Evolutionary conservation across 2,113 vertebrate genomes (phyloP), one percentile per base, ranked within the genome.

Genomic region (Lichenostomus cassidix): DNA sequence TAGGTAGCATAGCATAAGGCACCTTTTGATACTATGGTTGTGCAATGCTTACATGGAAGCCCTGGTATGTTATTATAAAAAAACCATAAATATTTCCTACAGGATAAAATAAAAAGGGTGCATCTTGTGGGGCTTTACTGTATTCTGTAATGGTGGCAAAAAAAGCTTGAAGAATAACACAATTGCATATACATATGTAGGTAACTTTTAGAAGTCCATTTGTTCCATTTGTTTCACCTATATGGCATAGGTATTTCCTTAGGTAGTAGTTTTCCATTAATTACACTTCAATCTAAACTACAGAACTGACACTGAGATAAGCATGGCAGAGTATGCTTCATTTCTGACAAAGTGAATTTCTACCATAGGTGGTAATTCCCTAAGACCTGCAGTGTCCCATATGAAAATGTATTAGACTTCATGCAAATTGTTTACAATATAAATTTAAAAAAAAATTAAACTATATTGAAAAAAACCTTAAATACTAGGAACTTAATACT

Each of bases 401-500:
- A 73, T 8, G 9, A 93, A 74, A 82, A 73, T 33, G 12, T 9
- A 42, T 70, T 47, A 70, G 42, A 21, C 42, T 68, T 79, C 12
- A 46, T 77, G 35, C 37, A 79, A 82, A 41, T 79, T 81, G 12
- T 87, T 35, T 37, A 33, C 14, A 50, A 53, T 22, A 82, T 12
- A 58, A 13, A 5, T 52, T 33, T 68, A 6, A 4, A 18, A 91
- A 91, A 88, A 63, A 47, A 77, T 52, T 71, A 35, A 47, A 39
- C 14, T 35, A 12, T 37, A 67, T 27, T 82, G 23, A 82, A 77
- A 86, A 95, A 53, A 41, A 39, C 12, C 12, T 69, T 59, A 77
- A 83, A 86, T 73, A 4, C n/a, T 62, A 42, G 63, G 15, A 67
- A 58, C 9, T 11, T 28, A 35, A 85, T 96, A 96, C 98, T 99